phyloP scores from a whole-genome alignment of 1,140 invertebrate genomes.

The Eueides isabella region DNA sequence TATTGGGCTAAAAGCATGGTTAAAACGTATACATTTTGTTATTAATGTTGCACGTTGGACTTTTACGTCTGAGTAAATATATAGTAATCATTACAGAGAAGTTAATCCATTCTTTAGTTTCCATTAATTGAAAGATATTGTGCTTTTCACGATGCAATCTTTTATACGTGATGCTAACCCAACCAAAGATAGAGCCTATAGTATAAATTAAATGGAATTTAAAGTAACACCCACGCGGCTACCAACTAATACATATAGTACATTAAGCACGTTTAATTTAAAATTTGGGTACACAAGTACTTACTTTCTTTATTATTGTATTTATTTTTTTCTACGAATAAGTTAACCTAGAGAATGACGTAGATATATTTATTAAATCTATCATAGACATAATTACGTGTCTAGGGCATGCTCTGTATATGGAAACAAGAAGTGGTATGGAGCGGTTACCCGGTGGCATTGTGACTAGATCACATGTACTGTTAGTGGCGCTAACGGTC shows the following conservation, averaged over 20 bases:
- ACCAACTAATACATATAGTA: not conserved
- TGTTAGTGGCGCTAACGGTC: slow-evolving; percentile 66
- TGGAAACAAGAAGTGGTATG: slow-evolving; percentile 38
- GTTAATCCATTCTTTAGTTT: too few relatives aligned
- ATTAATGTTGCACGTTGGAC: too few relatives aligned
- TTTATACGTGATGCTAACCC: too few relatives aligned
- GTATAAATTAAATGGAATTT: not conserved
- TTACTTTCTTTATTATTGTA: not conserved
- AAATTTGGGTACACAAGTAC: too few relatives aligned
- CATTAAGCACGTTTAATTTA: too few relatives aligned
- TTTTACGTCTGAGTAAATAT: too few relatives aligned
- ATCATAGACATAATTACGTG: slow-evolving; percentile 34
- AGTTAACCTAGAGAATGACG: slow-evolving; percentile 15
- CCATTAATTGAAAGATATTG: too few relatives aligned
- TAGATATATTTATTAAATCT: slow-evolving; percentile 37
- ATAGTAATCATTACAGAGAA: too few relatives aligned
- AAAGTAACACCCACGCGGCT: not conserved
- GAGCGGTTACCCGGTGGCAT: slow-evolving; percentile 51
- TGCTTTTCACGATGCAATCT: too few relatives aligned
- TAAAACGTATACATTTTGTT: too few relatives aligned
- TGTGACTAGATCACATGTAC: slow-evolving; percentile 55
- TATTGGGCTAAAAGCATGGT: too few relatives aligned
- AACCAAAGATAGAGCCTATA: too few relatives aligned
- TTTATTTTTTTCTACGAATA: not conserved
- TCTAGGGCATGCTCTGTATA: slow-evolving; percentile 35